Evolutionary conservation across 2,113 vertebrate species (phyloP), one percentile per base, ranked within the genome.

Genomic region (Syrmaticus mikado): DNA sequence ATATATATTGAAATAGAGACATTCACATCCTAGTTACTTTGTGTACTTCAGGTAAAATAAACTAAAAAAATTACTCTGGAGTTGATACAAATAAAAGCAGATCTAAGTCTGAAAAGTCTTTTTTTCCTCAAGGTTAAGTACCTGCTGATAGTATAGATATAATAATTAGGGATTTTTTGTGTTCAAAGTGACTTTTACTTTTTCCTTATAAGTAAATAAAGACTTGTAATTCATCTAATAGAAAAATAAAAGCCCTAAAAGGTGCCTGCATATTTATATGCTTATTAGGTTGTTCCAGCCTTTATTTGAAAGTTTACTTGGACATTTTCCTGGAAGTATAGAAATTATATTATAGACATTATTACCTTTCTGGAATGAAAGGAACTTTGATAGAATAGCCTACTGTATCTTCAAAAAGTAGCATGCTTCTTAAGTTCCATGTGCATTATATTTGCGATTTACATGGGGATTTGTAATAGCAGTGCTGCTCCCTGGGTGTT

Each of bases 391-490:
- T 89, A 89, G 85, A 96, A 81, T 67, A 65, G 80, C 50, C 87
- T 93, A 95, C 90, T 95, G 89, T 91, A 87, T 90, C 95, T 86
- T n/a, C 68, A 50, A 95, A 94, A 97, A 95, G 85, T 87, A 62
- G 89, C 93, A 78, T 87, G 53, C 76, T 57, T 92, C 65, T 91
- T 93, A 72, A 89, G 72, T 70, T 89, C 81, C 90, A 90, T 85
- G 61, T 25, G 85, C 36, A 82, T 86, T 90, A 92, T 91, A 93
- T 93, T 89, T 97, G 95, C 92, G 94, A 96, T 97, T 98, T 97
- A 96, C 95, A 93, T 41, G 96, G 95, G 93, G 97, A 97, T 97
- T 98, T 95, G 83, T 61, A 93, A 83, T 52, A 84, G 78, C 27
- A 0, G 72, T 80, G 40, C 67, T 24, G 90, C 79, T 95, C 92